A percentile compares a stretch with the other conserved stretches of the same genome.
These are phyloP conservation scores for Drosophila bipectinata DNA, from an alignment of 1,140 invertebrate species.

Conservation along the genomic window DNA sequence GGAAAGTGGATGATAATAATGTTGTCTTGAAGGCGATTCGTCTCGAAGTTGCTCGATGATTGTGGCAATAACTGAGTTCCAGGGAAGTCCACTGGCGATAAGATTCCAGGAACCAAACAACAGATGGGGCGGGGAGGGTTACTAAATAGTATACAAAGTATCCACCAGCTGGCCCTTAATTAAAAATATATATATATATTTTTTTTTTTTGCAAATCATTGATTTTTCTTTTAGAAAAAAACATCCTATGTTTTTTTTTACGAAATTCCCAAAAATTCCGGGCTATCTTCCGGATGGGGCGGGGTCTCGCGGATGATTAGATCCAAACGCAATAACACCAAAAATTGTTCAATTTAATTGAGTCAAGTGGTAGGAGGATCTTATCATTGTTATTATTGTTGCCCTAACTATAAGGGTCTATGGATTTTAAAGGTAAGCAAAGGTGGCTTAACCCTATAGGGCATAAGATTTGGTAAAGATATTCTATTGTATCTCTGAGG, in stretches of 20 bases:
- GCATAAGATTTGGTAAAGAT: too few species aligned
- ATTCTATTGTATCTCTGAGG: too few species aligned
- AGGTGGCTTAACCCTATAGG: background rate
- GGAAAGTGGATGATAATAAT: slow-evolving; percentile 8
- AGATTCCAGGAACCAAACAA: slow-evolving; percentile 50
- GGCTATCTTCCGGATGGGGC: slow-evolving; percentile 24
- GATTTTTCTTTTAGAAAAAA: too few species aligned
- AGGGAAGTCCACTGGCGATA: slow-evolving; percentile 63
- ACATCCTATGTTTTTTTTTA: background rate
- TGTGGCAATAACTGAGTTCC: slow-evolving; percentile 34
- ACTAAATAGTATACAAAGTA: background rate
- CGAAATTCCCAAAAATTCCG: background rate
- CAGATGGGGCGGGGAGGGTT: background rate
- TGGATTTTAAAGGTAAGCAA: background rate
- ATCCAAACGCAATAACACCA: slow-evolving; percentile 42
- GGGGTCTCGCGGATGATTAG: slow-evolving; percentile 35
- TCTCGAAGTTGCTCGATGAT: slow-evolving; percentile 25
- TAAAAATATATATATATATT: background rate
- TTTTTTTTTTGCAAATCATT: slow-evolving; percentile 2
- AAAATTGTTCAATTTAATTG: slow-evolving; percentile 76
- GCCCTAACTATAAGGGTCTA: slow-evolving; percentile 3
- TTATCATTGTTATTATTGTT: slow-evolving; percentile 35
- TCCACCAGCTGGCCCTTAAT: background rate
- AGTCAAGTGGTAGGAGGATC: slow-evolving; percentile 44
- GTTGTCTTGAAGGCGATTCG: slow-evolving; percentile 8